Base-by-base conservation (phyloP, 1,140 invertebrate genomes). In the Vanessa atalanta region DNA sequence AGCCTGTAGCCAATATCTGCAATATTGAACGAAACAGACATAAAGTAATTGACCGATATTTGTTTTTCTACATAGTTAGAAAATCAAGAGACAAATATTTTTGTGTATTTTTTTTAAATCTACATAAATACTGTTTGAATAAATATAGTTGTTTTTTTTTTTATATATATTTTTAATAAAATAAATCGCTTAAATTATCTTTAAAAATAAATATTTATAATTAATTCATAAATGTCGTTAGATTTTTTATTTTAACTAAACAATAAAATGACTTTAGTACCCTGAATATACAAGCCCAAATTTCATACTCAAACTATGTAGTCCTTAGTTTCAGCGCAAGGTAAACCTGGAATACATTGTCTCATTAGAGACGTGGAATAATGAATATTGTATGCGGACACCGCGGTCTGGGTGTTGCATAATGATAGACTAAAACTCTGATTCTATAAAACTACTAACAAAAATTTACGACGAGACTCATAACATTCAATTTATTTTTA, bases 291-390 rank as follows among this genome's bases (percentile, higher is more conserved):
- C 65, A 72, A 67, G 64, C 69, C 69, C 50, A 48, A 71, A 68
- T 76, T 75, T 68, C 63, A 15, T 60, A 72, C 53, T 76, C 55
- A 68, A 76, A 72, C 65, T 76, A 72, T 70, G 68, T 70, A 66
- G 70, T 76, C 74, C 67, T 74, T 74, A 71, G 64, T 68, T 66
- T 64, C 53, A 65, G 63, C 57, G 79, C 72, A 82, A 80, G 61
- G 82, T 80, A 86, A 85, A 83, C 83, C 76, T 80, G 80, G 37
- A 84, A 87, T 87, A 87, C 85, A 86, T 87, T 86, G 77, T 83
- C 81, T 85, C 84, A 87, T 87, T 87, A 86, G 80, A 81, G 77
- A 71, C 73, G 74, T 64, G 48, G 72, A 75, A 70, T 81, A 77
- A 85, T 87, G 81, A 87, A 87, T 85, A 84, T 80, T 84, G 76